Percentiles rank a stretch among this genome's conserved stretches.
Conservation (phyloP, 2,113 vertebrate genomes). For the Erythrolamprus reginae region DNA sequence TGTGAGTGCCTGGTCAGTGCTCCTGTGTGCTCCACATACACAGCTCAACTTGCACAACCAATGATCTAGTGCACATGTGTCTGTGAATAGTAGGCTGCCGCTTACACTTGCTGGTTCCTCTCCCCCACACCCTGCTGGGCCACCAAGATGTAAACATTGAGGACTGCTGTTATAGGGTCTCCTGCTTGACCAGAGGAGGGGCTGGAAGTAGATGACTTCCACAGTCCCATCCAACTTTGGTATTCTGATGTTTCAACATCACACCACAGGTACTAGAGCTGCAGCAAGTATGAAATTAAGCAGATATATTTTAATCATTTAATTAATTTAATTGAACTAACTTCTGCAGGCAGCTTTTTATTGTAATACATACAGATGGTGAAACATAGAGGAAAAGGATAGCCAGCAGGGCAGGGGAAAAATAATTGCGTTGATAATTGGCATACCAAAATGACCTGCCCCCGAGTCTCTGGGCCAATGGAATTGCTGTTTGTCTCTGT, state of each 20-base stretch:
- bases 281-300: background rate
- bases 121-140: background rate
- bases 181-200: background rate
- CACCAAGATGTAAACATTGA: background rate
- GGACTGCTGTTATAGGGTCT: background rate
- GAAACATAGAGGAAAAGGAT: background rate
- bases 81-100: fast-evolving
- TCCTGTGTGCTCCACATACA: fast-evolving
- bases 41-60: background rate
- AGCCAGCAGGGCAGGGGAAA: background rate
- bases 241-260: background rate
- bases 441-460: background rate
- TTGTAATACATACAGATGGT: background rate
- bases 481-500: background rate
- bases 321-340: background rate
- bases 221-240: background rate
- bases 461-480: background rate
- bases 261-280: background rate
- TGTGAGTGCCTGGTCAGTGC: background rate
- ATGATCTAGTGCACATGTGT: background rate
- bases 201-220: background rate
- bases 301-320: background rate
- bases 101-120: background rate
- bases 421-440: background rate
- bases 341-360: background rate